Base-by-base conservation (phyloP, 2,888 invertebrate genomes). In the Marronus borbonicus region DNA sequence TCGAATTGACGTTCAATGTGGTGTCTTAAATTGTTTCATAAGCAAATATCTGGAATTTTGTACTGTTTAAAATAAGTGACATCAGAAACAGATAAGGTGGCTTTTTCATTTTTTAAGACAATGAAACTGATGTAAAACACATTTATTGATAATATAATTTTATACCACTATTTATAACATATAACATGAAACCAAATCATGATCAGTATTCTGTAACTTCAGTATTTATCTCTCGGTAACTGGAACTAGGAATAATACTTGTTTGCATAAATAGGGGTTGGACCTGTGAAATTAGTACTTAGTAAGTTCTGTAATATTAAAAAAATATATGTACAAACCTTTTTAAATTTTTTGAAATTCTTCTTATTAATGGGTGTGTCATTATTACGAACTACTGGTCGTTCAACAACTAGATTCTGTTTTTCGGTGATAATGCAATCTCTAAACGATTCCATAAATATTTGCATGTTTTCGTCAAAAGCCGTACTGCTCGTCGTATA, bases 321-420 rank as follows among this genome's bases (percentile, higher is more conserved):
- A 3, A 31, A 31, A 31, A 10, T 8, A 24, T 50, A 5, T 50
- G 4, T 36, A 55, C 58, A 74, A 79, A 84, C 84, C 81, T 85
- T 85, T 80, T 79, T 83, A 80, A 85, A 85, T 76, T 80, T 83
- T 65, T 85, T 85, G 77, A 83, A 84, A 75, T 84, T 84, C 12
- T 17, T 52, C 44, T 31, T 50, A 8, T 31, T 65, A 17, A 65
- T 17, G 7, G 28, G 64, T 50, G 66, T 64, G 75, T 20, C 49
- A 5, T 60, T 49, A 12, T 60, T 49, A 76, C 20, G 14, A n/a
- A 69, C 28, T 3, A 17, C 14, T 7, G 50, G 24, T 72, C 76
- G 78, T 36, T 17, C 44, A 24, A 58, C 55, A 70, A 80, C 69
- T 69, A 80, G 65, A 24, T 80, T 65, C 72, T 83, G 74, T 75